These are phyloP conservation scores for Clupea harengus DNA, from an alignment of 2,113 vertebrate species.

Conservation along the genomic window DNA sequence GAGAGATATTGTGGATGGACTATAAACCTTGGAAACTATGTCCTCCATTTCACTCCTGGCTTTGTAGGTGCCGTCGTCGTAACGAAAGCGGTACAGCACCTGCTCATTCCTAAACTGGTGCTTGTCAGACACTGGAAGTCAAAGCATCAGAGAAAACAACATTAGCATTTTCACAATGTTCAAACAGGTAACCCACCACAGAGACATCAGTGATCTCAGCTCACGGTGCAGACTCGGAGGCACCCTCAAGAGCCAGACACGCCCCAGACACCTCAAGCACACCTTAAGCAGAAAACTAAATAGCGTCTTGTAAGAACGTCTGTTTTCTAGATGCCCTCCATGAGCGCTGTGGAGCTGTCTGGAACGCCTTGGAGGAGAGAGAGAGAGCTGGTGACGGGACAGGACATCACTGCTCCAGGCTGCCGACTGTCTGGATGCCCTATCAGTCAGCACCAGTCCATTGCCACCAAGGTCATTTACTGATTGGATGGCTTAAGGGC, in stretches of 20 bases:
- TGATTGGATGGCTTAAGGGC: neutral
- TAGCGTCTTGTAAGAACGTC: neutral
- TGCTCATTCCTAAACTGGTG: conserved; percentile 99
- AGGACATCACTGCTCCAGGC: neutral
- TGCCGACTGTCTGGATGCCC: neutral
- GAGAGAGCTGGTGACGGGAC: neutral
- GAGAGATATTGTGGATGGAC: neutral
- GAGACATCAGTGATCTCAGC: neutral
- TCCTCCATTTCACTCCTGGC: conserved; percentile 96
- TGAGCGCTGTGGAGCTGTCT: neutral
- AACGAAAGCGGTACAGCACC: conserved; percentile 96
- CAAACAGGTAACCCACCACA: neutral
- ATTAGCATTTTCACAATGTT: neutral
- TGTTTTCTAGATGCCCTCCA: neutral
- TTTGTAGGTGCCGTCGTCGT: conserved; percentile 97
- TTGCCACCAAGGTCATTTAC: conserved; percentile 6
- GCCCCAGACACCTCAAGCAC: neutral
- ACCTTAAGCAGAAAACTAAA: conserved; percentile 4
- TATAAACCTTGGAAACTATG: conserved; percentile 90
- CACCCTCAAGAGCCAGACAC: neutral
- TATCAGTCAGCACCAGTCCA: neutral
- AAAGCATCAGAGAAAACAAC: neutral
- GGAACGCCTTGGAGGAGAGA: neutral
- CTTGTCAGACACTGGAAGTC: conserved; percentile 89
- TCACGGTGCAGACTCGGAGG: neutral